Base-by-base conservation (phyloP, 2,888 invertebrate species). In the Caenorhabditis auriculariae region DNA sequence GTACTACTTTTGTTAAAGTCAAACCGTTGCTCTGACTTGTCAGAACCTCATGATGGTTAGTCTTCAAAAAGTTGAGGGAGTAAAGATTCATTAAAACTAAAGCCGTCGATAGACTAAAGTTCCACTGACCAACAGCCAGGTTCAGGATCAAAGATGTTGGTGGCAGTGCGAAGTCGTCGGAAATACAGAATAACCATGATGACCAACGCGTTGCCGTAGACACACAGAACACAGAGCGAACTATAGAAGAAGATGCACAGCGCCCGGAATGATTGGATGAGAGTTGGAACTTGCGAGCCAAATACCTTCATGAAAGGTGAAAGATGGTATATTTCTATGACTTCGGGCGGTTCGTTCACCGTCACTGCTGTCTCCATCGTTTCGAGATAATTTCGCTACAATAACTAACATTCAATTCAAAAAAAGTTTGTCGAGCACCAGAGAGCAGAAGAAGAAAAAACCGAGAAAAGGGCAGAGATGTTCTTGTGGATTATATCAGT, bases 141-240 rank as follows among this genome's bases (percentile, higher is more conserved):
- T 83, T 83, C 15, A 82, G 79, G 42, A 84, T 83, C 54, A 84
- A 81, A 58, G n/a, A 82, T 82, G 74, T 84, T 84, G 24, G 84
- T 84, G 2, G 83, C 81, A 2, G 83, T 83, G 38, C 82, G 66
- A 2, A 81, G 64, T 17, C 78, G 65, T 42, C 70, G 71, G 55
- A 81, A 81, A 45, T 70, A 67, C 9, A 70, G 35, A 32, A 81
- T 72, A 28, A 78, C 74, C n/a, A 77, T 59, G n/a, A 81, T 71
- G 6, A 81, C 74, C 15, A 80, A 59, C 5, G 67, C 50, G 52
- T 80, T 80, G 45, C 80, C 80, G 49, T 75, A 69, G 39, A 78
- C 75, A 24, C 77, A 76, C 15, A 64, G 57, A 15, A 77, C 54
- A 48, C 75, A 73, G 12, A 78, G 69, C 7, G 66, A 48, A 52